phyloP scores from a whole-genome alignment of 92 coral and sea anemone species.

The Parazoanthus swiftii region DNA sequence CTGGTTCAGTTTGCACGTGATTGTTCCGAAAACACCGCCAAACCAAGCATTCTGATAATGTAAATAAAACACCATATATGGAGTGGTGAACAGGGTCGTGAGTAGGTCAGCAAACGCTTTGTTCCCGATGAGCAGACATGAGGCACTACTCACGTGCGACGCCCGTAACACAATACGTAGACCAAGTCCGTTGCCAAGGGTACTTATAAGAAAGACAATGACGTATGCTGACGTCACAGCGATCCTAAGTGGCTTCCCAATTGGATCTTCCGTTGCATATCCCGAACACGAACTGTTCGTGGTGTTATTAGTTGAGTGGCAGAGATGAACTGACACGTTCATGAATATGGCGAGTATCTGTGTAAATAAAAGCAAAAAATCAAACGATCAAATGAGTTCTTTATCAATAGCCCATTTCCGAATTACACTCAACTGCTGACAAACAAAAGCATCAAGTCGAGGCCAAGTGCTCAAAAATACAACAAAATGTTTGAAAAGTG shows the following conservation, averaged over 20 bases:
- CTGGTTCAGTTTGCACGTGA: slow-evolving; percentile 71
- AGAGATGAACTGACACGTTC: not conserved
- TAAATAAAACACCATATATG: slow-evolving; percentile 56
- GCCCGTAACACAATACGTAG: slow-evolving; percentile 48
- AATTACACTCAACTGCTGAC: too few relatives aligned
- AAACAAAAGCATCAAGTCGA: too few relatives aligned
- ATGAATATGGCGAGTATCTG: not conserved
- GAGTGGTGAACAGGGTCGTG: slow-evolving; percentile 73
- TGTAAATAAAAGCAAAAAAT: not conserved
- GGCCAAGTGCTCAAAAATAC: too few relatives aligned
- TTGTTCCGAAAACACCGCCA: slow-evolving; percentile 58
- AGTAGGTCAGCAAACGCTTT: slow-evolving; percentile 81
- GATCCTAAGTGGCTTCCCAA: slow-evolving; percentile 19
- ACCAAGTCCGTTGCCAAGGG: slow-evolving; percentile 47
- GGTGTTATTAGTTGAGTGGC: not conserved
- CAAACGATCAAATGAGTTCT: too few relatives aligned
- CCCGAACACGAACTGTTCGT: slow-evolving; percentile 13
- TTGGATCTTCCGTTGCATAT: not conserved
- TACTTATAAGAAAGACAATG: slow-evolving; percentile 45
- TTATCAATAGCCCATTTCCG: too few relatives aligned
- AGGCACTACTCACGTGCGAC: slow-evolving; percentile 38
- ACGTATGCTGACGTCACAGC: slow-evolving; percentile 55
- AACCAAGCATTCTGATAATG: slow-evolving; percentile 63
- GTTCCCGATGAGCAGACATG: slow-evolving; percentile 57
- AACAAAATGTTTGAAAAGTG: too few relatives aligned